These are phyloP conservation scores for Morone saxatilis DNA, from an alignment of 2,113 vertebrate genomes.

Conservation along the genomic window DNA sequence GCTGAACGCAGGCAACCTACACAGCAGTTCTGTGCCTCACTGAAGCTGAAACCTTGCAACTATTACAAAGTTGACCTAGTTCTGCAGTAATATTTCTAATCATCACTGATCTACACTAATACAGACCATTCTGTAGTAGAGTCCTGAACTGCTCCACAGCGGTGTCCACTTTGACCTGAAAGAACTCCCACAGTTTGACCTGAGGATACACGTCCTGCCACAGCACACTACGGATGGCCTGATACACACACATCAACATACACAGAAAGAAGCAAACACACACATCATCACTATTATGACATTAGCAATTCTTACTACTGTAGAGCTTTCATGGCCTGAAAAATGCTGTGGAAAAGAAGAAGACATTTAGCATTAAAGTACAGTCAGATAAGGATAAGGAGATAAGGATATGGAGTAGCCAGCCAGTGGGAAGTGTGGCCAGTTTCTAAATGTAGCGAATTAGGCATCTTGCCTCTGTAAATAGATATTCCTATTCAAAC, in stretches of 20 bases:
- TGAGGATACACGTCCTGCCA: constrained; percentile 74
- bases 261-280: not conserved
- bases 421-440: no score
- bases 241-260: not conserved
- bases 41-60: not conserved
- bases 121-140: constrained; percentile 64
- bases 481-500: no score
- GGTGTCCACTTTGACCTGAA: constrained; percentile 89
- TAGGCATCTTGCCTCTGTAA: no score
- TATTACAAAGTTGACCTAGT: not conserved
- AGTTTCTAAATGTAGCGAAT: no score
- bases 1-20: not conserved
- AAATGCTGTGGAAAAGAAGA: no score
- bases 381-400: no score
- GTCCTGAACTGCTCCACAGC: constrained; percentile 88
- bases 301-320: no score
- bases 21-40: not conserved
- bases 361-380: no score
- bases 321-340: no score
- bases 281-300: not conserved
- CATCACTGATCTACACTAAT: constrained; percentile 71
- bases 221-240: constrained; percentile 69
- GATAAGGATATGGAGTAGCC: no score
- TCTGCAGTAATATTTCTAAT: not conserved
- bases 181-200: constrained; percentile 95